These are phyloP conservation scores for Phoxinus dragarum DNA, from an alignment of 2,797 vertebrate species.

Conservation along the genomic window DNA sequence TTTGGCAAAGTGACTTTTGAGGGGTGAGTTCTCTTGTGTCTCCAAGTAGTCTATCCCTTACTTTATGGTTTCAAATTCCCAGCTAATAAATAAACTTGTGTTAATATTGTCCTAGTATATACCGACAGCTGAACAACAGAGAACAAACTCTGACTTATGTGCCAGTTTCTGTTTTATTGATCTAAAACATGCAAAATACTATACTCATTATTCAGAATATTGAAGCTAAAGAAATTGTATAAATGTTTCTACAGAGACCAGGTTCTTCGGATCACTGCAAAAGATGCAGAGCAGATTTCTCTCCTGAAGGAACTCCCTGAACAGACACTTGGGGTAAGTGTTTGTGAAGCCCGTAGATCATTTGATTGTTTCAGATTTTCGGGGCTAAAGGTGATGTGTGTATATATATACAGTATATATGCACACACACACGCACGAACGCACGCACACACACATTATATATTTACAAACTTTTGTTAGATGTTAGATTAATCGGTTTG, in stretches of 20 bases:
- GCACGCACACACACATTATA: no score
- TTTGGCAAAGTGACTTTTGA: slow-evolving; percentile 35
- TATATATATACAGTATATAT: no score
- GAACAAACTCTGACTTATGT: neutral
- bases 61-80: neutral
- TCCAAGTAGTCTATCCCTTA: neutral
- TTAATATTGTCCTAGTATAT: neutral
- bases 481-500: no score
- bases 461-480: no score
- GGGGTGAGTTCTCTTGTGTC: slow-evolving; percentile 18
- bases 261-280: slow-evolving; percentile 83
- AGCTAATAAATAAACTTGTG: neutral
- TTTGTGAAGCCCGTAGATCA: neutral
- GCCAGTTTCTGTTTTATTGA: neutral
- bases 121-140: neutral
- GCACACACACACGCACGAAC: no score
- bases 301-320: slow-evolving; percentile 81
- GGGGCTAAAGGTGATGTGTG: neutral
- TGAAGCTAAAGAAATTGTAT: neutral
- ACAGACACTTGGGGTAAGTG: slow-evolving; percentile 78
- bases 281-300: slow-evolving; percentile 75
- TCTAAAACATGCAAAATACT: neutral
- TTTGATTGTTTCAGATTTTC: neutral
- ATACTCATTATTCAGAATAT: neutral
- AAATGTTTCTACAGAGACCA: slow-evolving; percentile 80